Conservation (phyloP, 35 echinoderm and acorn worm species). For the Heliocidaris erythrogramma region DNA sequence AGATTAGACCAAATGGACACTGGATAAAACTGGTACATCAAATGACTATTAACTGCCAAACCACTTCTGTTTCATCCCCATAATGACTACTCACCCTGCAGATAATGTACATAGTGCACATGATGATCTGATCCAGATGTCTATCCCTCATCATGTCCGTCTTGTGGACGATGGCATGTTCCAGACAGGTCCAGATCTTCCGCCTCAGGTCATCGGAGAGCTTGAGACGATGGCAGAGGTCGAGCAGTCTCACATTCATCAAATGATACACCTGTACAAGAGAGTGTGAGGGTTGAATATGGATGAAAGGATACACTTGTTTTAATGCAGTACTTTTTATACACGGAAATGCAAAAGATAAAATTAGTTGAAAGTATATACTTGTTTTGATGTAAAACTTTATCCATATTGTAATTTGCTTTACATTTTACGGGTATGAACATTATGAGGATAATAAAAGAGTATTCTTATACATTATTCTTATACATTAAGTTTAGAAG, state of each 20-base stretch:
- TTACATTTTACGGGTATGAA: neutral
- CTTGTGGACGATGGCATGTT: constrained; percentile 77
- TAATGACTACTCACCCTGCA: constrained; percentile 65
- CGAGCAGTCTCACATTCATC: constrained; percentile 85
- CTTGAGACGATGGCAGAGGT: constrained; percentile 77
- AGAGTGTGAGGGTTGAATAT: neutral
- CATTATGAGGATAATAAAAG: no score
- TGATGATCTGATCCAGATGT: constrained; percentile 88
- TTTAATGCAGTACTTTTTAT: no score
- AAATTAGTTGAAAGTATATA: no score
- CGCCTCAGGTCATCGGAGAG: constrained; percentile 76
- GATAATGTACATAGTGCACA: constrained; percentile 91
- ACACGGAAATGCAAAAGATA: no score
- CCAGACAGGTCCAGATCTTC: constrained; percentile 98
- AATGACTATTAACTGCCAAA: no score
- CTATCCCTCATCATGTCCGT: constrained; percentile 86
- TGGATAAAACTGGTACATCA: no score
- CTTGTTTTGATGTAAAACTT: no score
- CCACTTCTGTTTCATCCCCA: no score
- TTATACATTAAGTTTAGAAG: no score
- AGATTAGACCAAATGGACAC: no score
- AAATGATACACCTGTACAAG: constrained; percentile 80
- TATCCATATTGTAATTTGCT: no score
- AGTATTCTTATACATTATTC: no score
- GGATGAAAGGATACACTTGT: neutral